phyloP scores from a whole-genome alignment of 2,888 invertebrate genomes.

The Hololepta plana region DNA sequence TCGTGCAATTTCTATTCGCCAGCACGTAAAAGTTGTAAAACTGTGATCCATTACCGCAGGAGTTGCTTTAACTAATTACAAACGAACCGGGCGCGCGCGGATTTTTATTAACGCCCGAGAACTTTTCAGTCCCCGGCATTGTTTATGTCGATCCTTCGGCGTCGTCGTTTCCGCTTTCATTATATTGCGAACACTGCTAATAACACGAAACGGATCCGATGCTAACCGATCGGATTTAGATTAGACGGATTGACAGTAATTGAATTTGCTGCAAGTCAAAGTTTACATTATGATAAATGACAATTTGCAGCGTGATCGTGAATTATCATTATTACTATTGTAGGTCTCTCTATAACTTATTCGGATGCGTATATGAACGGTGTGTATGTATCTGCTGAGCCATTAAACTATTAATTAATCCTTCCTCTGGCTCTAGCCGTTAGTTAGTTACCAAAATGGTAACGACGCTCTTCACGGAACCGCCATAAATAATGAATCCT shows the following conservation, averaged over 20 bases:
- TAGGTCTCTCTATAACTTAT: constrained; percentile 21
- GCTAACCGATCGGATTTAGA: constrained; percentile 11
- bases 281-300: constrained; percentile 27
- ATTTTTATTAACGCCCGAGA: too few relatives aligned
- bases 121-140: not conserved
- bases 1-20: too few relatives aligned
- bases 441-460: too few relatives aligned
- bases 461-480: constrained; percentile 5
- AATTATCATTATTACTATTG: too few relatives aligned
- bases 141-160: constrained; percentile 2
- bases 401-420: constrained; percentile 25
- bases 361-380: too few relatives aligned
- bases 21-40: too few relatives aligned
- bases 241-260: constrained; percentile 23
- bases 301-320: constrained; percentile 24
- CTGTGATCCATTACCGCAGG: too few relatives aligned
- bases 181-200: constrained; percentile 1
- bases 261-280: constrained; percentile 26
- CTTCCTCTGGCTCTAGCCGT: constrained; percentile 10
- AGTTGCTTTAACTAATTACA: too few relatives aligned
- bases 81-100: too few relatives aligned
- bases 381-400: constrained; percentile 18
- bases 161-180: not conserved
- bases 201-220: constrained; percentile 5
- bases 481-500: constrained; percentile 9